These are phyloP conservation scores for Latrodectus geometricus DNA, from an alignment of 1,140 invertebrate genomes.

Conservation along the genomic window DNA sequence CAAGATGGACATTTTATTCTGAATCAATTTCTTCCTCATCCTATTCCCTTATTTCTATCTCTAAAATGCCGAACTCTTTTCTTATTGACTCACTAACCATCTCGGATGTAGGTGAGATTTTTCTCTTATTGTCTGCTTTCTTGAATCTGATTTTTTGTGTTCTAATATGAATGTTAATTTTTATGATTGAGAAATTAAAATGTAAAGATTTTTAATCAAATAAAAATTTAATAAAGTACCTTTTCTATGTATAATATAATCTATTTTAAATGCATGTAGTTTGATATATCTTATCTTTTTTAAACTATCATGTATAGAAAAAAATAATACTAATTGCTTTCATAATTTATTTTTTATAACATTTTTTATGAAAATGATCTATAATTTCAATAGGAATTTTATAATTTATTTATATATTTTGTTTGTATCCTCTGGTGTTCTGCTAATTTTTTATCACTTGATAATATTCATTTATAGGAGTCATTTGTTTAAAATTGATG, in stretches of 20 bases:
- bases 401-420: too few species aligned
- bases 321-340: too few species aligned
- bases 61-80: conserved; percentile 44
- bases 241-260: background rate
- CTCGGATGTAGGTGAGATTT: conserved; percentile 58
- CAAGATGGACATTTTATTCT: conserved; percentile 12
- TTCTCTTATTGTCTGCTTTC: background rate
- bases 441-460: too few species aligned
- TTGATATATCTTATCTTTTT: background rate
- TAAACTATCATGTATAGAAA: too few species aligned
- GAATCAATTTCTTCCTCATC: conserved; percentile 13
- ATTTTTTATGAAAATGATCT: too few species aligned
- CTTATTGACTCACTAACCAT: conserved; percentile 55
- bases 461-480: too few species aligned
- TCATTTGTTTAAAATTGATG: too few species aligned
- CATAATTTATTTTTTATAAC: too few species aligned
- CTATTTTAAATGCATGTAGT: background rate
- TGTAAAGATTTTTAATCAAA: background rate
- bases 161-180: background rate
- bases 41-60: background rate
- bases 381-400: too few species aligned
- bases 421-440: too few species aligned
- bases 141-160: background rate
- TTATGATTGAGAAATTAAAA: background rate
- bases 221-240: background rate